Evolutionary conservation across 2,888 invertebrate genomes (phyloP).

Genomic region (Phortica okadai): DNA sequence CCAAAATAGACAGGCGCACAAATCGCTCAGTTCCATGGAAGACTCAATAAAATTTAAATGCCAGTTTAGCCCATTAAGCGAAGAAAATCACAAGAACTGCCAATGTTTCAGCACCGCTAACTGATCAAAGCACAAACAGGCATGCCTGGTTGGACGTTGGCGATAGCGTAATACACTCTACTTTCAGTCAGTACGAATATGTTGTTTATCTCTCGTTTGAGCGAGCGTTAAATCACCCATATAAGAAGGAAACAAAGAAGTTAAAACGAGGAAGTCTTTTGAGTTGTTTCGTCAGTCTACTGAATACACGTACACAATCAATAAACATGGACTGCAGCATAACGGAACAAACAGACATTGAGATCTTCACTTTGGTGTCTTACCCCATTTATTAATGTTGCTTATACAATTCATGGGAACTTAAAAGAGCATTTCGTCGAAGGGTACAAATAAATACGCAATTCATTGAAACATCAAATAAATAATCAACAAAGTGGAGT

Average conservation of each 20-base stretch:
- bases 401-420: no score
- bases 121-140: background rate
- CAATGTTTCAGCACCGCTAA: background rate
- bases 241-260: background rate
- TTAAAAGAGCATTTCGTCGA: no score
- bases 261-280: background rate
- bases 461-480: slow-evolving; percentile 13
- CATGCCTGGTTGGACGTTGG: background rate
- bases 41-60: slow-evolving; percentile 7
- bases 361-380: no score
- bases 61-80: background rate
- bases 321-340: no score
- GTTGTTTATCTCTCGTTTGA: no score
- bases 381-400: no score
- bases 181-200: no score
- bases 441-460: background rate
- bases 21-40: slow-evolving; percentile 9
- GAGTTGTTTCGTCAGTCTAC: no score
- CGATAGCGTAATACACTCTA: no score
- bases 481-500: background rate
- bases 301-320: no score
- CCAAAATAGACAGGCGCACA: slow-evolving; percentile 40
- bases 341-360: no score
- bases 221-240: no score
- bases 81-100: background rate